A percentile compares a stretch with the other conserved stretches of the same genome.
phyloP scores from a whole-genome alignment of 1,140 invertebrate genomes.

The Oscheius sp. region DNA sequence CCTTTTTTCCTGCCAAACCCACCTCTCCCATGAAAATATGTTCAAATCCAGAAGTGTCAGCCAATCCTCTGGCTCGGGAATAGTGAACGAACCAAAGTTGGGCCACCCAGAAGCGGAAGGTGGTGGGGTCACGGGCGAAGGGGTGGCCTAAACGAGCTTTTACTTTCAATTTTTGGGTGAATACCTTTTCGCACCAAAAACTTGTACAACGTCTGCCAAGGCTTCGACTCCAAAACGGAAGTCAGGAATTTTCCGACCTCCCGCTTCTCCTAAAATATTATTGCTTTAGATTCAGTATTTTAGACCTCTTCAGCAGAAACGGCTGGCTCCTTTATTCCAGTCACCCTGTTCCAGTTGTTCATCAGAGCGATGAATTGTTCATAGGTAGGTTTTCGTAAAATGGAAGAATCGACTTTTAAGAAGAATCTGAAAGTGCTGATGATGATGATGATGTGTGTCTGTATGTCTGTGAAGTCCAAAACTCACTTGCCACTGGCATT shows the following conservation, averaged over 20 bases:
- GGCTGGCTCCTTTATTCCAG: conserved; percentile 40
- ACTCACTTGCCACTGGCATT: conserved; percentile 36
- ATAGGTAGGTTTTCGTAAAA: conserved; percentile 39
- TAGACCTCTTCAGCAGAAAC: conserved; percentile 14
- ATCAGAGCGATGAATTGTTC: conserved; percentile 39
- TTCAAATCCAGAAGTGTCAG: conserved; percentile 70
- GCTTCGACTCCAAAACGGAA: conserved; percentile 32
- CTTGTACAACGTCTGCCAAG: conserved; percentile 38
- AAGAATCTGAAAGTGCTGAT: conserved; percentile 41
- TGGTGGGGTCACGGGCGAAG: conserved; percentile 23
- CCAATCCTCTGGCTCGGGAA: conserved; percentile 33
- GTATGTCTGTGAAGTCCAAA: too few relatives aligned
- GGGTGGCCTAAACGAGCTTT: conserved; percentile 34
- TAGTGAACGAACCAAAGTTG: conserved; percentile 47
- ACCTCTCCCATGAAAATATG: conserved; percentile 82
- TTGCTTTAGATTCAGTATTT: neutral
- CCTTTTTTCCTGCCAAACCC: neutral
- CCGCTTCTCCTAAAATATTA: conserved; percentile 33
- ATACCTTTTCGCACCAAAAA: conserved; percentile 45
- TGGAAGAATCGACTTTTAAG: conserved; percentile 41
- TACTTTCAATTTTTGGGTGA: neutral
- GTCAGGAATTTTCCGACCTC: conserved; percentile 40
- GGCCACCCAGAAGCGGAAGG: conserved; percentile 38
- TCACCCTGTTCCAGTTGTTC: conserved; percentile 44
- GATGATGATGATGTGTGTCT: neutral